phyloP scores from a whole-genome alignment of 2,113 vertebrate genomes.

The Acrocephalus arundinaceus region DNA sequence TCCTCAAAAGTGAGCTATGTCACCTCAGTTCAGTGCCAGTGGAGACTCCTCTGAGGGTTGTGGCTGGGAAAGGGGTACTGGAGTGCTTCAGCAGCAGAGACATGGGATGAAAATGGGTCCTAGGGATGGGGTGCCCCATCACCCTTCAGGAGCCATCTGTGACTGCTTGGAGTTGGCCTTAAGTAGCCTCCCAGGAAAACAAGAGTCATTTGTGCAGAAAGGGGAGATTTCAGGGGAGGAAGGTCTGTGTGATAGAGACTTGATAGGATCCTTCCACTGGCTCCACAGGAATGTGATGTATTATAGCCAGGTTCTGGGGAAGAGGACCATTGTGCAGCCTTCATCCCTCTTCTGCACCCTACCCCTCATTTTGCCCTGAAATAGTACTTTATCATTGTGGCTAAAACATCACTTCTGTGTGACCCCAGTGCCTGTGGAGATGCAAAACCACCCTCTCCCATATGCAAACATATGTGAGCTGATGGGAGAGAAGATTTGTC shows the following conservation, averaged over 20 bases:
- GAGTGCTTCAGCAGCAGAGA: not conserved
- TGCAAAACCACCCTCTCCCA: not conserved
- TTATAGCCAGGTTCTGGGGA: not conserved
- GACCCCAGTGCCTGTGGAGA: not conserved
- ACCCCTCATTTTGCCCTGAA: not conserved
- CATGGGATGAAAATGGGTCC: not conserved
- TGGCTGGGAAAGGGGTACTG: not conserved
- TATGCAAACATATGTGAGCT: accelerated
- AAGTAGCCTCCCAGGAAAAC: not conserved
- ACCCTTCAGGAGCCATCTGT: not conserved
- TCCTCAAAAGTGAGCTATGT: not conserved
- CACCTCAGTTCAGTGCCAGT: not conserved
- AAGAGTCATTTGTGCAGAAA: not conserved
- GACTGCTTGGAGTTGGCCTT: not conserved
- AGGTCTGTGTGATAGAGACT: not conserved
- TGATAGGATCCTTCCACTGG: not conserved
- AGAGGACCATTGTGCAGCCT: not conserved
- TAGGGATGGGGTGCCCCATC: not conserved
- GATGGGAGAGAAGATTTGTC: not conserved
- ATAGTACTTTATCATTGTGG: not conserved
- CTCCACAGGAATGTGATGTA: not conserved
- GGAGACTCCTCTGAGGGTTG: not conserved
- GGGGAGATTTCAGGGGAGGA: not conserved
- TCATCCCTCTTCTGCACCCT: not conserved
- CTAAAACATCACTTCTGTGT: not conserved